Conservation (phyloP, 1,140 invertebrate genomes). For the Micrasema minimum region DNA sequence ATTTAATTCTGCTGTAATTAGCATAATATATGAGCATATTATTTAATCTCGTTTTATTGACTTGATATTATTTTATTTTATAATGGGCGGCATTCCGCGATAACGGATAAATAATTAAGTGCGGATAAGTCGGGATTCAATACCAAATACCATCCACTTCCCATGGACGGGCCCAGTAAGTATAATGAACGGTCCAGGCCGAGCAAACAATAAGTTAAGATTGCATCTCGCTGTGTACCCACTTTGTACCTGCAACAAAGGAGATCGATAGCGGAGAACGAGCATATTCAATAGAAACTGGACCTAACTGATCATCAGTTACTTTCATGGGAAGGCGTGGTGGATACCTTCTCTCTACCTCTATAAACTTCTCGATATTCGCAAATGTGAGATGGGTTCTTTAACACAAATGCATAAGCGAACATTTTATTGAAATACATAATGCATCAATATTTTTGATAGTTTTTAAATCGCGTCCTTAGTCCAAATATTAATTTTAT, state of each 20-base stretch:
- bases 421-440: too few relatives aligned
- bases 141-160: not conserved
- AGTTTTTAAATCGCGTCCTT: too few relatives aligned
- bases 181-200: not conserved
- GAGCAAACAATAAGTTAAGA: constrained; percentile 16
- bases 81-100: not conserved
- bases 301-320: not conserved
- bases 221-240: constrained; percentile 8
- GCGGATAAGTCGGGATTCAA: not conserved
- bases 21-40: too few relatives aligned
- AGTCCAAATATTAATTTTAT: too few relatives aligned
- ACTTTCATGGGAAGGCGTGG: constrained; percentile 16
- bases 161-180: not conserved
- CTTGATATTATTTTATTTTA: too few relatives aligned
- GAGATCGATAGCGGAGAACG: not conserved
- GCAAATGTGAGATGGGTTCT: too few relatives aligned
- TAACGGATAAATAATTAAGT: constrained; percentile 8
- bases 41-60: too few relatives aligned
- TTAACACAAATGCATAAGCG: too few relatives aligned
- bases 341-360: not conserved
- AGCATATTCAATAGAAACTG: constrained; percentile 13
- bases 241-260: not conserved
- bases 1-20: too few relatives aligned
- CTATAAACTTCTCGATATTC: too few relatives aligned
- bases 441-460: too few relatives aligned